Conservation (phyloP, 2,888 invertebrate genomes). For the Lucinisca nassula region DNA sequence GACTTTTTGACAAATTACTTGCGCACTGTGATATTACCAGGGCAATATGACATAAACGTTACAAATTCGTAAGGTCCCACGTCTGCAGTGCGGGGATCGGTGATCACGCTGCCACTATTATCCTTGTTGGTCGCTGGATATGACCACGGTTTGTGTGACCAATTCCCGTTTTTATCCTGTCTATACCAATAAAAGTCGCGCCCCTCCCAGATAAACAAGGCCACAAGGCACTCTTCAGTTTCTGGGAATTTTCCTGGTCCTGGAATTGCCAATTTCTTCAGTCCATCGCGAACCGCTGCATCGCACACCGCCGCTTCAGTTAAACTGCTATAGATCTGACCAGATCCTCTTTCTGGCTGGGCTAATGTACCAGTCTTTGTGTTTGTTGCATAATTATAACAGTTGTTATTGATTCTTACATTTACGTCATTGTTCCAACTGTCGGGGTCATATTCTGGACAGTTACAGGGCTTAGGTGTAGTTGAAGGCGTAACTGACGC, state of each 20-base stretch:
- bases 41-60: conserved; percentile 35
- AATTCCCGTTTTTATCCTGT: conserved; percentile 39
- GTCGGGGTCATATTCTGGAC: conserved; percentile 23
- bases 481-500: not conserved
- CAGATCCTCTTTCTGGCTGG: conserved; percentile 47
- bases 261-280: conserved; percentile 10
- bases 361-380: conserved; percentile 59
- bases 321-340: not conserved
- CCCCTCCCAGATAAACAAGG: conserved; percentile 63
- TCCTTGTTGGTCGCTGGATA: conserved; percentile 51
- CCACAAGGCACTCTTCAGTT: conserved; percentile 43
- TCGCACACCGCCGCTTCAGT: conserved; percentile 33
- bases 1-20: too few species aligned
- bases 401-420: conserved; percentile 49
- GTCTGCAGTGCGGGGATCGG: conserved; percentile 47
- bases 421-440: conserved; percentile 35
- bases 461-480: too few species aligned
- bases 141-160: conserved; percentile 59
- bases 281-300: conserved; percentile 46
- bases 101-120: conserved; percentile 34
- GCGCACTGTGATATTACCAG: too few species aligned
- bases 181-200: conserved; percentile 62
- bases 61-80: conserved; percentile 51
- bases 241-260: conserved; percentile 22
- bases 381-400: conserved; percentile 66